A percentile compares a stretch with the other conserved stretches of the same genome.
Evolutionary conservation across 2,888 invertebrate species (phyloP).

Genomic region (Syrista parreyssii): DNA sequence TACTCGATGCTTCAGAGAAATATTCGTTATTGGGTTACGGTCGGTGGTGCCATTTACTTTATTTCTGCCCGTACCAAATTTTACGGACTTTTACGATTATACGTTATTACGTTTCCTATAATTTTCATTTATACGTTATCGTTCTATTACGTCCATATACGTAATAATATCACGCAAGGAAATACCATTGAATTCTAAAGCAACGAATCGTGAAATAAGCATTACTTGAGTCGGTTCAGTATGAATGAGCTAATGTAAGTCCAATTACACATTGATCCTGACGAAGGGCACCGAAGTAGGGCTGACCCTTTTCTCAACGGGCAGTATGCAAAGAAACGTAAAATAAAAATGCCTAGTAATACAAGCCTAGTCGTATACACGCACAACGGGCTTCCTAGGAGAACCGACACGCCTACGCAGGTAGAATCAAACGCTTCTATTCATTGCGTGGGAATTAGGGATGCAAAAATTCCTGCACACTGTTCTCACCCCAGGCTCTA

Average conservation of each 20-base stretch:
- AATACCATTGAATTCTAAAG: not conserved
- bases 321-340: not conserved
- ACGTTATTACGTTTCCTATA: not conserved
- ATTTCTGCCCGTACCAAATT: not conserved
- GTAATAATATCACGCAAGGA: not conserved
- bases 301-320: not conserved
- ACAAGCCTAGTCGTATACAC: not conserved
- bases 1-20: not conserved
- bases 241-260: not conserved
- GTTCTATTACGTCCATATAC: not conserved
- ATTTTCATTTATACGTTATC: not conserved
- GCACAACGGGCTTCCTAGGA: not conserved
- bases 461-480: conserved; percentile 8
- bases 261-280: not conserved
- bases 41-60: not conserved
- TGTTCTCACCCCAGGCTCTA: not conserved
- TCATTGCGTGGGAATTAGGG: conserved; percentile 12
- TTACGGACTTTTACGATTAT: not conserved
- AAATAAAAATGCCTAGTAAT: not conserved
- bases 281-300: not conserved
- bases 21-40: not conserved
- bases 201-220: not conserved
- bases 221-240: not conserved
- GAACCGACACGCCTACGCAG: not conserved
- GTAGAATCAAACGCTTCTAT: not conserved